Evolutionary conservation across 2,888 invertebrate genomes (phyloP), one percentile per base, ranked within the genome.

Genomic region (Hydrotaea cyrtoneurina): DNA sequence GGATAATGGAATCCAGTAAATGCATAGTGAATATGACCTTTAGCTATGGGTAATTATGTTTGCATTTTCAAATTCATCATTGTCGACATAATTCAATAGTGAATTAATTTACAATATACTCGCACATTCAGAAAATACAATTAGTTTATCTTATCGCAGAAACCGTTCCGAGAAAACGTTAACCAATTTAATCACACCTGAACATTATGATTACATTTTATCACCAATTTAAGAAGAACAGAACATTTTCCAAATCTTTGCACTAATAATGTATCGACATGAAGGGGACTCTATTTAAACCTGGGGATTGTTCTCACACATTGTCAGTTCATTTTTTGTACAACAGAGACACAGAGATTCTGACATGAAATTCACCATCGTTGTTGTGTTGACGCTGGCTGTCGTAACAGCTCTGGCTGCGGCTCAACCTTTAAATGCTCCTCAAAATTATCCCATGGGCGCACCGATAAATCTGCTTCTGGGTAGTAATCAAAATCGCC

Each of bases 291-390:
- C 31, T 62, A 62, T 62, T 31, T 62, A 62, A 62, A 31, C 62
- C 5, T 7, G 15, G 4, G 23, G n/a, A 36, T 2, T 1, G 13
- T 31, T 17, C 23, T 13, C 4, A 31, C 15, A 36, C n/a, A 31
- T 62, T 59, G n/a, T 13, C 31, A 62, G 62, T 62, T 62, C 0
- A n/a, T 31, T 31, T 31, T 62, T n/a, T 11, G 5, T n/a, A 7
- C 36, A n/a, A 2, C 36, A n/a, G 62, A 36, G 2, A 62, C 10
- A 21, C 26, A 50, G 2, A 43, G 31, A 5, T 7, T 62, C 0
- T 17, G 1, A 53, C 10, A 81, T 84, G 81, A 84, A 78, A 26
- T 66, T 59, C 21, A 11, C 17, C 19, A 26, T 78, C n/a, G 46
- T 17, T 13, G 10, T 72, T 11, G 36, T 50, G 7, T 23, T 39